Evolutionary conservation across 2,113 vertebrate species (phyloP).

Genomic region (Rattus rattus): DNA sequence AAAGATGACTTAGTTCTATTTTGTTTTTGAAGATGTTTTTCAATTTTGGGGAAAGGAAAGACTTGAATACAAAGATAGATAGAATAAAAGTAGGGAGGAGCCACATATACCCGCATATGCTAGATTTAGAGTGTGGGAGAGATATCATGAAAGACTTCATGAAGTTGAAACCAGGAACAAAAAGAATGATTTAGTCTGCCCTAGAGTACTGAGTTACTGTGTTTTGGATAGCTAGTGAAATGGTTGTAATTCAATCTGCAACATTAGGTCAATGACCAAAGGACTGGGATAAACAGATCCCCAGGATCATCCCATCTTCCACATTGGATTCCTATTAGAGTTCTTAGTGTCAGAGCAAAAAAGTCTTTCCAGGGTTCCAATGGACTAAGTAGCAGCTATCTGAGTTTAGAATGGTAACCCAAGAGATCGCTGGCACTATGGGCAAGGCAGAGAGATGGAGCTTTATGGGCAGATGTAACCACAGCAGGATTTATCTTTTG

Average conservation of each 20-base stretch:
- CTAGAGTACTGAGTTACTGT: neutral
- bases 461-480: no score
- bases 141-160: neutral
- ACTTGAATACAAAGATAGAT: neutral
- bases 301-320: neutral
- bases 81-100: neutral
- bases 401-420: neutral
- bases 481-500: neutral
- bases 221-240: neutral
- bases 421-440: no score
- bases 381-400: neutral
- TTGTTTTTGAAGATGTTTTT: constrained; percentile 35
- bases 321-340: neutral
- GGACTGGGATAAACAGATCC: neutral
- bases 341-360: neutral
- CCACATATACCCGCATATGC: neutral
- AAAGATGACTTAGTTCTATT: neutral
- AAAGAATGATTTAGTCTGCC: neutral
- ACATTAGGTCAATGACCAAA: neutral
- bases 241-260: neutral
- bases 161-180: neutral
- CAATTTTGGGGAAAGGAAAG: neutral
- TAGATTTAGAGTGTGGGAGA: neutral
- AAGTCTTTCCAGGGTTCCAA: neutral
- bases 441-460: neutral